These are phyloP conservation scores for Pararge aegeria DNA, from an alignment of 1,140 invertebrate species.

Conservation along the genomic window DNA sequence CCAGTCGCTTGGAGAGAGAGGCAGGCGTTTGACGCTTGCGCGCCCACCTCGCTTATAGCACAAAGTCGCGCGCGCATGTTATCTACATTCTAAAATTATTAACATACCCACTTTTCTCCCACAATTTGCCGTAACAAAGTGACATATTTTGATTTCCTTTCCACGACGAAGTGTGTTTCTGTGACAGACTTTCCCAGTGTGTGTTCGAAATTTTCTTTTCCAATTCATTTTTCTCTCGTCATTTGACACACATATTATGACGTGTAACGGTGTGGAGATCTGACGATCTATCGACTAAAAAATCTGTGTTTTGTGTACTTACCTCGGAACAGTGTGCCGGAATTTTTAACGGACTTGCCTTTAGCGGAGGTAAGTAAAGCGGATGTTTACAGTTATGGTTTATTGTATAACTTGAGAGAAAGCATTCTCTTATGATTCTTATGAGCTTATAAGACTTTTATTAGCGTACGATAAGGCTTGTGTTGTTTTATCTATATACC, in stretches of 20 bases:
- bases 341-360: constrained; percentile 75
- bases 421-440: constrained; percentile 34
- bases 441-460: background rate
- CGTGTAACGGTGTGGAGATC: constrained; percentile 73
- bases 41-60: constrained; percentile 21
- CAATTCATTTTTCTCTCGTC: constrained; percentile 44
- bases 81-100: constrained; percentile 26
- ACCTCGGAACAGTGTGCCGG: constrained; percentile 66
- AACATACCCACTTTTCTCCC: constrained; percentile 15
- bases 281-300: constrained; percentile 68
- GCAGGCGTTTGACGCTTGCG: constrained; percentile 60
- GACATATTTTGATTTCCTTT: constrained; percentile 10
- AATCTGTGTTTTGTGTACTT: constrained; percentile 74
- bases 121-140: constrained; percentile 18
- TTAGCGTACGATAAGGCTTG: background rate
- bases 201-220: constrained; percentile 33
- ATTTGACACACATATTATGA: constrained; percentile 73
- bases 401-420: constrained; percentile 74
- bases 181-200: constrained; percentile 50
- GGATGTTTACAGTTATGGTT: constrained; percentile 75
- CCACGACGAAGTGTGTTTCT: constrained; percentile 43
- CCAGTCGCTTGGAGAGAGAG: constrained; percentile 70
- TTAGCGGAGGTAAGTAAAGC: constrained; percentile 66
- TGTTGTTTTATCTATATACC: background rate
- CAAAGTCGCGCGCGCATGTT: constrained; percentile 58